Base-by-base conservation (phyloP, 2,888 invertebrate species). In the Tyria jacobaeae region DNA sequence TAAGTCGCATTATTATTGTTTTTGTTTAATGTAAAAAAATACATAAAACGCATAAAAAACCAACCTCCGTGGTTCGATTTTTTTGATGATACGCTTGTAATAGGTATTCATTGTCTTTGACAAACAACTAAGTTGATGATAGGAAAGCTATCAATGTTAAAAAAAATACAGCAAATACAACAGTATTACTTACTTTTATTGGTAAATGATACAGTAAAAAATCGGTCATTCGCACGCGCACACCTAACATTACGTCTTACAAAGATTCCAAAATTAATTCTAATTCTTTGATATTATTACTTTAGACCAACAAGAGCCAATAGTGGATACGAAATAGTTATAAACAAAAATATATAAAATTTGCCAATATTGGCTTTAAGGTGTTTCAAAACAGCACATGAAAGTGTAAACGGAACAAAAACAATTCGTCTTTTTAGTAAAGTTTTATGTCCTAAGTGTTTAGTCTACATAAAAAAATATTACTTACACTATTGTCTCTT, bases 131-230 rank as follows among this genome's bases (percentile, higher is more conserved):
- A 7, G 10, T 1, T 4, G 15, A 37, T 4, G 10, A 27, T 31
- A n/a, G 17, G 12, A 6, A 31, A 31, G 1, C 17, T 1, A 10
- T 21, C 14, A 37, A 12, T 15, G 12, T 49, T 27, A 74, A 57
- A 60, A 63, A 75, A 71, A 64, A 4, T 60, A 55, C n/a, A 44
- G 17, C 0, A 67, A 63, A 68, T 56, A 64, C 57, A 71, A 72
- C 60, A 63, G 66, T 37, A 58, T 66, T 69, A 49, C 62, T 75
- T 61, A 71, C 57, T 66, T 83, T 79, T 79, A 80, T 78, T 82
- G 57, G 63, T 64, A 67, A 63, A 68, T 73, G 62, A 74, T 74
- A 66, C 61, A 65, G 62, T 81, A 80, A 65, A 82, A 81, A 80
- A 72, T 64, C 67, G 56, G 58, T 69, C 80, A 71, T 62, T 68